phyloP scores from a whole-genome alignment of 2,888 invertebrate genomes.

The Drosophila emarginata region DNA sequence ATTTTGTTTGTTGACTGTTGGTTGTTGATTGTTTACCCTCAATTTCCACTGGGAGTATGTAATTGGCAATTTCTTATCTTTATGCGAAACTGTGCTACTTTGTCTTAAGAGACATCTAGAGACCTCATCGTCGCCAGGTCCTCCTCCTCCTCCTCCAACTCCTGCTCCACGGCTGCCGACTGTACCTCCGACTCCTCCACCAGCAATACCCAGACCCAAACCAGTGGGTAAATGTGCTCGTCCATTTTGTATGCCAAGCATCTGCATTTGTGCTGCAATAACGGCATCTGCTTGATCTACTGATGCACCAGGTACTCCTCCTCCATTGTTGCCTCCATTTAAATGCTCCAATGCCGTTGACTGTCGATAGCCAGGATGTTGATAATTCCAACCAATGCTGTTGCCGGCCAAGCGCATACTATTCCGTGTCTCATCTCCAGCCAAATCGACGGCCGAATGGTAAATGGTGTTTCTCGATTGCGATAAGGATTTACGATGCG shows the following conservation, averaged over 20 bases:
- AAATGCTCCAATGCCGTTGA: slow-evolving; percentile 80
- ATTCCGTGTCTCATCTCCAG: slow-evolving; percentile 77
- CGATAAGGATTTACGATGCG: slow-evolving; percentile 83
- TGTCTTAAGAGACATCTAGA: slow-evolving; percentile 83
- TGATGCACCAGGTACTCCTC: slow-evolving; percentile 4
- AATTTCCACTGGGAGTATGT: slow-evolving; percentile 86
- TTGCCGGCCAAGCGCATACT: slow-evolving; percentile 62
- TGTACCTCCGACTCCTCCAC: slow-evolving; percentile 23
- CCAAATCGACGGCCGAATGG: slow-evolving; percentile 85
- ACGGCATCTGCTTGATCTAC: slow-evolving; percentile 72
- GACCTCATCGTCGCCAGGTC: slow-evolving; percentile 83
- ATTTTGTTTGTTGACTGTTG: slow-evolving; percentile 34
- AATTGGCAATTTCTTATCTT: slow-evolving; percentile 84
- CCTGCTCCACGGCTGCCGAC: slow-evolving; percentile 33
- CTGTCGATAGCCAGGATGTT: slow-evolving; percentile 74
- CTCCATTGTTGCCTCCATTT: slow-evolving; percentile 21
- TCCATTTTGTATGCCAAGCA: slow-evolving; percentile 75
- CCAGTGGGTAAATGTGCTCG: slow-evolving; percentile 62
- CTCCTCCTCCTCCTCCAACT: slow-evolving; percentile 27
- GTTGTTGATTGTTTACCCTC: slow-evolving; percentile 83
- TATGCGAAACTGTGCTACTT: slow-evolving; percentile 81
- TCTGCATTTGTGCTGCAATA: slow-evolving; percentile 72
- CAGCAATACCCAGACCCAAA: slow-evolving; percentile 49
- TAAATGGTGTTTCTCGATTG: slow-evolving; percentile 85
- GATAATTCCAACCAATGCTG: slow-evolving; percentile 40